Evolutionary conservation across 1,140 invertebrate genomes (phyloP).

Genomic region (Calycopis cecrops): DNA sequence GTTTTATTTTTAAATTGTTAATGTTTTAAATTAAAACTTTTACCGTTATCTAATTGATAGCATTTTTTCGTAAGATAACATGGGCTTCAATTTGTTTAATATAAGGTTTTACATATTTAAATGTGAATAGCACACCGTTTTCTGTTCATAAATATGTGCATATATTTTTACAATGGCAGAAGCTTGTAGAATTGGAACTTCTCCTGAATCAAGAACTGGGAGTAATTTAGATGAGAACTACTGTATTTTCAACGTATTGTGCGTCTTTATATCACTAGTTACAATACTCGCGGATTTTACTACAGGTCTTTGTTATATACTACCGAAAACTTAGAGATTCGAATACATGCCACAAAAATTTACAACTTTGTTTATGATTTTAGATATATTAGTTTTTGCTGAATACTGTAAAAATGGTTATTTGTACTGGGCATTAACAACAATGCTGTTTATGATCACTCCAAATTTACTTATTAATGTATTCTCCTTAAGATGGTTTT

Average conservation of each 20-base stretch:
- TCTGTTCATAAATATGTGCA: constrained; percentile 50
- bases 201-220: constrained; percentile 42
- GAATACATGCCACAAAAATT: not conserved
- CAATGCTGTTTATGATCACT: constrained; percentile 52
- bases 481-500: constrained; percentile 63
- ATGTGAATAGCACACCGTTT: not conserved
- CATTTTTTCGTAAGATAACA: not conserved
- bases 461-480: constrained; percentile 63
- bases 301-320: constrained; percentile 37
- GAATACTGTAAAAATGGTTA: constrained; percentile 64
- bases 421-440: constrained; percentile 54
- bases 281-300: constrained; percentile 66
- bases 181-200: constrained; percentile 53
- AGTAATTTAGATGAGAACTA: constrained; percentile 58
- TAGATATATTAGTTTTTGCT: constrained; percentile 63
- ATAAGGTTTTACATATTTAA: not conserved
- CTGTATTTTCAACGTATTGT: constrained; percentile 63
- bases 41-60: not conserved
- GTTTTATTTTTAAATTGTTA: constrained; percentile 5
- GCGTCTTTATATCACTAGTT: constrained; percentile 67
- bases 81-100: not conserved
- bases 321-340: not conserved
- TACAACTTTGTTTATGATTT: constrained; percentile 27
- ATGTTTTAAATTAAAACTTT: constrained; percentile 3
- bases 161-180: constrained; percentile 65